Base-by-base conservation (phyloP, 2,888 invertebrate species). In the Pristionchus maxplancki region DNA sequence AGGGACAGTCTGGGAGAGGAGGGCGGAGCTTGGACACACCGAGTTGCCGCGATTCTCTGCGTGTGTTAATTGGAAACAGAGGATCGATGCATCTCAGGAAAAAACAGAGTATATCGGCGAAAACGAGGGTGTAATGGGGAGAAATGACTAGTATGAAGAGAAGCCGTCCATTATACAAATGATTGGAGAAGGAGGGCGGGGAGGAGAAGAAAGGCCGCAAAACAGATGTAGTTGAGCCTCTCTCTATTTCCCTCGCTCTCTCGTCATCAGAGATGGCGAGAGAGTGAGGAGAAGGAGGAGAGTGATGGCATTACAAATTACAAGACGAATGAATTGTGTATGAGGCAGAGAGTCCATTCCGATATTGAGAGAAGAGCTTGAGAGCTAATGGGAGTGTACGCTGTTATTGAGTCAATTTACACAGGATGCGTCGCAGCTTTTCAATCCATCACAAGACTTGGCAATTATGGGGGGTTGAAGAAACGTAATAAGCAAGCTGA, bases 241-340 rank as follows among this genome's bases (percentile, higher is more conserved):
- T 13, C 67, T 31, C 64, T 13, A 15, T 71, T 37, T 71, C 64
- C 28, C 28, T 34, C 8, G 40, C 71, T 71, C 64, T 64, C 28
- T 34, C 8, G 40, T 24, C 40, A 28, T 24, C 28, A 44, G 78
- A 48, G 44, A 24, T 1, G 11, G 28, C 48, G 78, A 78, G 78
- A 78, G 40, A 78, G 78, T 8, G 13, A 0, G 28, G 44, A 28
- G 28, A 78, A 48, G 0, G 8, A 8, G n/a, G 78, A 78, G 78
- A 78, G 44, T n/a, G 78, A 44, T n/a, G 44, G 78, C 78, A 78
- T 78, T 78, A 78, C 78, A 78, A 78, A 78, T 78, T 78, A 78
- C 78, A 44, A 67, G 64, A 28, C 6, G 74, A 78, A 78, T 78
- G 78, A 78, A 78, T 78, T 78, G 78, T 78, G 78, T 78, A 78